Evolutionary conservation across 2,888 invertebrate genomes (phyloP).

Genomic region (Polyploca ridens): DNA sequence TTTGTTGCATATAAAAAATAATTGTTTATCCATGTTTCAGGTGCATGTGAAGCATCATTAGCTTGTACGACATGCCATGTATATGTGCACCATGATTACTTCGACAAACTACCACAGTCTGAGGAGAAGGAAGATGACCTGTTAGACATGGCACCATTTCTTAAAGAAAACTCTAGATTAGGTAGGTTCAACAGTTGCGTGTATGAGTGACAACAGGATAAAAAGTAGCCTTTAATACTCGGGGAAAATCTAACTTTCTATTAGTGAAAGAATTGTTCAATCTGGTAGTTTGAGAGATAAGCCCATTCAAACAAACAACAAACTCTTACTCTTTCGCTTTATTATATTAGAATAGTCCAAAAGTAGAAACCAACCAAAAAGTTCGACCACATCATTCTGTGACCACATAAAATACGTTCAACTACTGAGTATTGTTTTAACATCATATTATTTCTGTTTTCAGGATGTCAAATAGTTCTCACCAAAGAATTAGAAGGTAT

Average conservation of each 20-base stretch:
- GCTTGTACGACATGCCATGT: slow-evolving; percentile 99
- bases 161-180: slow-evolving; percentile 97
- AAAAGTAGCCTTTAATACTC: no score
- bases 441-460: slow-evolving; percentile 36
- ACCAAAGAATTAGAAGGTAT: slow-evolving; percentile 95
- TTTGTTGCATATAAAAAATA: no score
- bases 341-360: no score
- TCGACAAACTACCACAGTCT: slow-evolving; percentile 90
- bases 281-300: no score
- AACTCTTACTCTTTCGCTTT: no score
- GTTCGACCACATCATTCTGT: no score
- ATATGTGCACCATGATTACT: slow-evolving; percentile 91
- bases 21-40: slow-evolving; percentile 69
- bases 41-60: slow-evolving; percentile 98
- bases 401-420: no score
- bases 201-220: no score
- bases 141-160: slow-evolving; percentile 97
- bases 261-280: no score
- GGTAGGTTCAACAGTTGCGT: slow-evolving; percentile 68
- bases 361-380: no score
- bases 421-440: background rate
- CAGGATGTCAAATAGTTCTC: slow-evolving; percentile 95
- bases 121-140: slow-evolving; percentile 98
- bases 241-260: no score
- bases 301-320: no score